A percentile compares a stretch with the other conserved stretches of the same genome.
Conservation (phyloP, 2,797 vertebrate genomes). For the Crenuchus spilurus region DNA sequence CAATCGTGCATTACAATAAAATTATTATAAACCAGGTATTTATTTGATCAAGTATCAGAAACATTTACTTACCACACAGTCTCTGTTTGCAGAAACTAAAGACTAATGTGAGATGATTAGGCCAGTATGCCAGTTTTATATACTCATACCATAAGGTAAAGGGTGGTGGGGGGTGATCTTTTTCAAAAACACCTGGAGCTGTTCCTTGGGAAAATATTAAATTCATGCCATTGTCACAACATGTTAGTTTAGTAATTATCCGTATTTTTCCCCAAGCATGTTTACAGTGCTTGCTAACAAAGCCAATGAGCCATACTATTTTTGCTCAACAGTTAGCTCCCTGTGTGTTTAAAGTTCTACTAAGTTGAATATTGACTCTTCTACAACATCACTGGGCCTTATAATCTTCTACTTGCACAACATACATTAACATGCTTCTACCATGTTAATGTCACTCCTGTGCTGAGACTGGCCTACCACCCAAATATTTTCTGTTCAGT, state of each 20-base stretch:
- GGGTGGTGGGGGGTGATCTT: not conserved
- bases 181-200: not conserved
- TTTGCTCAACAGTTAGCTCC: not conserved
- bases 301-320: not conserved
- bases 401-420: no score
- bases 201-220: constrained; percentile 58
- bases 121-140: constrained; percentile 35
- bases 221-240: constrained; percentile 51
- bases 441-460: no score
- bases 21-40: not conserved
- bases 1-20: not conserved
- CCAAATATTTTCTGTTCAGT: no score
- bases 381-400: no score
- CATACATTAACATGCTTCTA: no score
- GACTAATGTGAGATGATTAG: not conserved
- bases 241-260: constrained; percentile 50
- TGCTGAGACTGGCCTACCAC: no score
- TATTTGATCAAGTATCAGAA: not conserved
- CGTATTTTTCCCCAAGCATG: constrained; percentile 32
- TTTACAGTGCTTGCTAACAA: not conserved
- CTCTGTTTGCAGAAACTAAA: not conserved
- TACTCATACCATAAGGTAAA: not conserved
- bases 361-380: no score
- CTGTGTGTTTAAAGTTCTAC: not conserved
- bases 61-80: constrained; percentile 39